Base-by-base conservation (phyloP, 2,113 vertebrate genomes). In the Corythornis cristatus region DNA sequence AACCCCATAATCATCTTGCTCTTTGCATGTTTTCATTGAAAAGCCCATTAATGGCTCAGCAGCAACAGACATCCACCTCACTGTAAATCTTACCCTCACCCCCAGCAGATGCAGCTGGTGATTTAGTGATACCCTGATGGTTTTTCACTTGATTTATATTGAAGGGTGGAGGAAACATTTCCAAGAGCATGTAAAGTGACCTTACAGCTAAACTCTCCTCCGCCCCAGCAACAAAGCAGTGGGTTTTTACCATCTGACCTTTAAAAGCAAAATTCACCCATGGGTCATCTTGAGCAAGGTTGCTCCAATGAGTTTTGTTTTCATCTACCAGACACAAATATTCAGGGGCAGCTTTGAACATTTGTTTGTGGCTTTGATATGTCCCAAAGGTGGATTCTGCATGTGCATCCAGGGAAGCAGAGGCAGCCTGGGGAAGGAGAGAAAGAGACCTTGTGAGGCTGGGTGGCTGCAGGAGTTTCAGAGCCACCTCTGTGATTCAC, bases 51-150 rank as follows among this genome's bases (percentile, higher is more conserved):
- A 92, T 93, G 1, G 0, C 67, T 90, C 67, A 22, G 71, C 31
- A 89, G 71, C 83, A 92, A 92, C 31, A 92, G 86, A 87, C 84
- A 80, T 87, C 79, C 85, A 74, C 82, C 78, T 96, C 81, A 70
- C 89, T 89, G 84, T 92, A 23, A 21, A 93, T 95, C 94, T 93
- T 79, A 89, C 48, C 85, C 89, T 89, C 92, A 90, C 10, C 64
- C 56, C 56, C 67, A 70, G 84, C 89, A 85, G 86, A 88, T 93
- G 91, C 93, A 92, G 86, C 78, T 83, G 86, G 84, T 94, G 95
- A 96, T 96, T 96, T 96, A 95, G 89, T 82, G 93, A 89, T 93
- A 92, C 89, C 91, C 91, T 84, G 94, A 93, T 92, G 75, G 78
- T 82, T 94, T 94, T 93, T 87, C 8, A 58, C 67, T 90, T 96